Evolutionary conservation across 2,888 invertebrate species (phyloP).

Genomic region (Corbicula japonica): DNA sequence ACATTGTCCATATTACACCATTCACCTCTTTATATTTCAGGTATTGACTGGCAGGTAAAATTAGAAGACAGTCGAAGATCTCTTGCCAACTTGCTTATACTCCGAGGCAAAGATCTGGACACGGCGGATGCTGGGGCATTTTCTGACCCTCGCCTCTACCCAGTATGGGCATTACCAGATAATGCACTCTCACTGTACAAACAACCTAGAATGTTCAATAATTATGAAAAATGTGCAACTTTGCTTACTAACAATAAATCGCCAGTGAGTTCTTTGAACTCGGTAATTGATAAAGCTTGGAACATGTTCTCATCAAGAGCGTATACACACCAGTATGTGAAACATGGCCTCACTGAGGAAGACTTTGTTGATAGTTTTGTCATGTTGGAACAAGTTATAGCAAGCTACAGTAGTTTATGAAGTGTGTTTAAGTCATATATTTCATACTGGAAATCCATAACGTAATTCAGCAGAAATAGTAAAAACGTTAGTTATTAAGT

Average conservation of each 20-base stretch:
- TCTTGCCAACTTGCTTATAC: conserved; percentile 80
- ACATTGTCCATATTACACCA: no score
- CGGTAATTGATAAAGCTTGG: conserved; percentile 85
- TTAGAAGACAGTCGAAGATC: conserved; percentile 79
- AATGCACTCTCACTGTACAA: conserved; percentile 71
- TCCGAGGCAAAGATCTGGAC: conserved; percentile 81
- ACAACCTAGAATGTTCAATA: conserved; percentile 81
- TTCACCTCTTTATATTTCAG: no score
- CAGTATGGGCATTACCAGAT: conserved; percentile 80
- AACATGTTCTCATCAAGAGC: conserved; percentile 86
- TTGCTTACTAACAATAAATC: conserved; percentile 85
- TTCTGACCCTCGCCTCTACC: conserved; percentile 79
- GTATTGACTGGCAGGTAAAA: conserved; percentile 84
- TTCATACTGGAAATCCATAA: no score
- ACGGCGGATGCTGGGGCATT: conserved; percentile 76
- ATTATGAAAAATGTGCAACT: conserved; percentile 84
- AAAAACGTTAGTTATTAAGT: no score
- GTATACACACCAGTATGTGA: conserved; percentile 86
- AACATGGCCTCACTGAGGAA: conserved; percentile 85
- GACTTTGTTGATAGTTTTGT: conserved; percentile 86
- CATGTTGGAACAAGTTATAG: conserved; percentile 85
- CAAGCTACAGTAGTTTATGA: conserved; percentile 77
- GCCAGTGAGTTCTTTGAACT: conserved; percentile 79
- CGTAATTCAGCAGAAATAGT: no score
- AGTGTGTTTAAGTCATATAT: no score